Conservation (phyloP, 2,888 invertebrate species). For the Heliconius erato region DNA sequence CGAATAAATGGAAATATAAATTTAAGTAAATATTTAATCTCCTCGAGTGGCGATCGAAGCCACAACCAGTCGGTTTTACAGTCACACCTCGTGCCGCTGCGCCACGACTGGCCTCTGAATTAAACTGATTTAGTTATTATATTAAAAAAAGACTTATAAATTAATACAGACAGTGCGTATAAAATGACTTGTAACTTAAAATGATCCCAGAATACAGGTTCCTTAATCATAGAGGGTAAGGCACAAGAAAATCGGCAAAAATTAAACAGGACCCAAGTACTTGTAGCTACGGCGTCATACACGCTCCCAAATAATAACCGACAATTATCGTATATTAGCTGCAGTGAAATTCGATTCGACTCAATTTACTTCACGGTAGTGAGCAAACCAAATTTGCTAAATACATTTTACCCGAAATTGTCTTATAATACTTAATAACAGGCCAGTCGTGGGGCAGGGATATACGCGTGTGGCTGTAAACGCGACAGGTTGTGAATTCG, state of each 20-base stretch:
- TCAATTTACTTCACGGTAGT: constrained; percentile 72
- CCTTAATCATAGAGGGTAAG: constrained; percentile 21
- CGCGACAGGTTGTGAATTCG: too few relatives aligned
- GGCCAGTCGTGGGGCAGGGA: too few relatives aligned
- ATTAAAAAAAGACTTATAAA: background rate
- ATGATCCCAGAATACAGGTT: background rate
- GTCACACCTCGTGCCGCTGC: too few relatives aligned
- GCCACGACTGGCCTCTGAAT: too few relatives aligned
- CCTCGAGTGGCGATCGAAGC: too few relatives aligned
- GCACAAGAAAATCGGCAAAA: constrained; percentile 15
- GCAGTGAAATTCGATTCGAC: constrained; percentile 55
- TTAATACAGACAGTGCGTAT: background rate
- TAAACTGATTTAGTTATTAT: background rate
- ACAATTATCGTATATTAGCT: constrained; percentile 57
- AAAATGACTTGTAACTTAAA: constrained; percentile 8
- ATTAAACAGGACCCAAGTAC: constrained; percentile 39
- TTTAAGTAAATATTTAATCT: too few relatives aligned
- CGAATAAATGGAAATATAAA: too few relatives aligned
- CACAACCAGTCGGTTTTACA: background rate
- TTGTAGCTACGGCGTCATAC: constrained; percentile 64
- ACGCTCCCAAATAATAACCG: constrained; percentile 63
- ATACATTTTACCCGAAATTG: constrained; percentile 62
- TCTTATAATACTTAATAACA: constrained; percentile 67
- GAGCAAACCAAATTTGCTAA: constrained; percentile 70
- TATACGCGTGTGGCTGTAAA: too few relatives aligned